Base-by-base conservation (phyloP, 2,113 vertebrate genomes). In the Cebidichthys violaceus region DNA sequence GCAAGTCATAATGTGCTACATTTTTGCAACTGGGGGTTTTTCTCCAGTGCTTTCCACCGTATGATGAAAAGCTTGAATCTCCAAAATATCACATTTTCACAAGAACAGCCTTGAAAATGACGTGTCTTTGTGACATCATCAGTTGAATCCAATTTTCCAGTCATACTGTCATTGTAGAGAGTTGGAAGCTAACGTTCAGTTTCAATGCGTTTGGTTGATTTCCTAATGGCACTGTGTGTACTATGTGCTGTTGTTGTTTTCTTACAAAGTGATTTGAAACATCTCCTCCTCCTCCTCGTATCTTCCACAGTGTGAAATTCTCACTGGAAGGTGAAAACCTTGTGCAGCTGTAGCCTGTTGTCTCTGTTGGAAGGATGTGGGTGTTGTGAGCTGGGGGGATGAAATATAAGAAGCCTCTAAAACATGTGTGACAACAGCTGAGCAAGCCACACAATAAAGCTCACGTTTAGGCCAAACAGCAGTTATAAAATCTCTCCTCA, bases 401-500 rank as follows among this genome's bases (percentile, higher is more conserved):
- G 43, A 85, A 72, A 74, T 50, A 20, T 54, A 73, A 89, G 75
- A 82, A 70, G 66, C 68, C 72, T 79, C 45, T 54, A 11, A 52
- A 83, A 87, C 81, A 83, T 43, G 41, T 84, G 89, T 77, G 77
- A 82, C 81, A 86, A 88, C 90, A 91, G 85, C 88, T 91, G 86
- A 76, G 62, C 11, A 77, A 70, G 82, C 72, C 43, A 1, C 74
- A 83, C 60, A 76, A 35, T 76, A 6, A 15, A 65, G 50, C 73
- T 77, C 60, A 75, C 68, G 67, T 72, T 76, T 33, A 24, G 64
- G 11, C 74, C 70, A 69, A 77, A 86, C 55, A 76, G 55, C 45
- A 15, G 39, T 50, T 31, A 47, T 77, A 75, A 31, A 10, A 62
- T 24, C 10, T 35, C 39, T 22, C 15, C 6, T 60, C 54, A 0